Conservation (phyloP, 1,140 invertebrate species). For the Neelides sp. region DNA sequence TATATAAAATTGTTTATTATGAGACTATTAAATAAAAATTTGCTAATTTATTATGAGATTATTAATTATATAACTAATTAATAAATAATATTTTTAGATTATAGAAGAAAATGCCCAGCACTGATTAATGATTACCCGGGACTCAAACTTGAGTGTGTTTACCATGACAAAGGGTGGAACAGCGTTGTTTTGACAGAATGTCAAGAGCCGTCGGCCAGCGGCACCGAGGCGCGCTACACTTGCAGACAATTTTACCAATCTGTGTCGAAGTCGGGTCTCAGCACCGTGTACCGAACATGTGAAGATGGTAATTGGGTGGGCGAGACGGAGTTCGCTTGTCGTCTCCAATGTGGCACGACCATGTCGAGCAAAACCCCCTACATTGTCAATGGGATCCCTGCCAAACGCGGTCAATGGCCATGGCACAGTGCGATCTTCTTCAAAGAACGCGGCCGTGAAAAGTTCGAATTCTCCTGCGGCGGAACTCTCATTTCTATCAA, state of each 20-base stretch:
- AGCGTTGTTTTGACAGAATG: slow-evolving; percentile 8
- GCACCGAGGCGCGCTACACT: slow-evolving; percentile 17
- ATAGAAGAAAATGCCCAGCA: slow-evolving; percentile 13
- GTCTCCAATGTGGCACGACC: slow-evolving; percentile 12
- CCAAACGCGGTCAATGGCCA: slow-evolving; percentile 15
- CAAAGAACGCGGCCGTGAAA: neutral
- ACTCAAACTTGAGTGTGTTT: slow-evolving; percentile 12
- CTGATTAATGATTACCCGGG: slow-evolving; percentile 8
- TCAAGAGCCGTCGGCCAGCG: neutral
- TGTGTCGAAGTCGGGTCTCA: neutral
- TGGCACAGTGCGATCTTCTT: slow-evolving; percentile 20
- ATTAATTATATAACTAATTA: too few species aligned
- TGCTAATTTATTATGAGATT: too few species aligned
- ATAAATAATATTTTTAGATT: too few species aligned
- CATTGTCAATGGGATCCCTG: slow-evolving; percentile 16
- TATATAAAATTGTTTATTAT: too few species aligned
- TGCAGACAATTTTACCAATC: slow-evolving; percentile 14
- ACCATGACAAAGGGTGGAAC: neutral
- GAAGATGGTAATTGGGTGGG: slow-evolving; percentile 18
- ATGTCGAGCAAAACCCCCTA: neutral
- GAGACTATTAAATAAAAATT: too few species aligned
- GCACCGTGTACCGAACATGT: slow-evolving; percentile 17
- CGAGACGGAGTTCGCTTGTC: slow-evolving; percentile 9
- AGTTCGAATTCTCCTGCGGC: slow-evolving; percentile 17
- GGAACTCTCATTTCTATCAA: slow-evolving; percentile 12